Conservation (phyloP, 2,113 vertebrate species). For the Chelonoidis abingdonii region DNA sequence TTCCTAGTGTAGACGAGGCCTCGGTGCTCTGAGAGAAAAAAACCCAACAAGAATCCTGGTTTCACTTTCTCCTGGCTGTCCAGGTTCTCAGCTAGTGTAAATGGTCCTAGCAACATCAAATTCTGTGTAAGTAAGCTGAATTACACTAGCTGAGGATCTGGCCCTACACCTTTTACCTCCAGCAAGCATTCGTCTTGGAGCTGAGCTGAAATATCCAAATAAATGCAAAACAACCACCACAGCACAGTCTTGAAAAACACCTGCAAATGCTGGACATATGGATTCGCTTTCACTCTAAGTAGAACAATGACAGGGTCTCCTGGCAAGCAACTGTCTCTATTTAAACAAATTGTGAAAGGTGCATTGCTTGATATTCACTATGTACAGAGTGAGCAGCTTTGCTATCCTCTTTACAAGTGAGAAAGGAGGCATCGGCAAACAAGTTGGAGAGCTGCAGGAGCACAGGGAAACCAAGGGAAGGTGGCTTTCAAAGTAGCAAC, state of each 20-base stretch:
- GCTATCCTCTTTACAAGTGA: neutral
- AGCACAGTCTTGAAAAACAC: neutral
- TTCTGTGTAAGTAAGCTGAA: neutral
- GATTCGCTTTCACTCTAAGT: conserved; percentile 48
- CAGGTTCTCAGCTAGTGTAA: accelerated
- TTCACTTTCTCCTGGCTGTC: neutral
- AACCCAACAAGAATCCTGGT: neutral
- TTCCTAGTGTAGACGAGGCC: neutral
- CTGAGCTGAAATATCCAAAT: neutral
- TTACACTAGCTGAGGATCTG: neutral
- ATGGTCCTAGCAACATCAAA: neutral
- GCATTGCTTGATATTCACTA: conserved; percentile 47
- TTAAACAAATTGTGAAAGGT: conserved; percentile 54
- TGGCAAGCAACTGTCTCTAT: conserved; percentile 58
- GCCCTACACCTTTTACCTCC: neutral
- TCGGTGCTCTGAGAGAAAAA: neutral
- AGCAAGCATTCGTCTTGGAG: neutral
- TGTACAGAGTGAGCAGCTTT: neutral
- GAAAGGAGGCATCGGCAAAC: neutral
- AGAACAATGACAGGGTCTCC: conserved; percentile 51
- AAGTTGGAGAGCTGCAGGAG: accelerated
- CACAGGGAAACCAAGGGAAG: neutral
- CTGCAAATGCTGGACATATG: conserved; percentile 46
- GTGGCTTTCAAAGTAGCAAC: neutral
- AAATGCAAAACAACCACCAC: conserved; percentile 15